These are phyloP conservation scores for Rhinella marina DNA, from an alignment of 2,797 vertebrate genomes.

Conservation along the genomic window DNA sequence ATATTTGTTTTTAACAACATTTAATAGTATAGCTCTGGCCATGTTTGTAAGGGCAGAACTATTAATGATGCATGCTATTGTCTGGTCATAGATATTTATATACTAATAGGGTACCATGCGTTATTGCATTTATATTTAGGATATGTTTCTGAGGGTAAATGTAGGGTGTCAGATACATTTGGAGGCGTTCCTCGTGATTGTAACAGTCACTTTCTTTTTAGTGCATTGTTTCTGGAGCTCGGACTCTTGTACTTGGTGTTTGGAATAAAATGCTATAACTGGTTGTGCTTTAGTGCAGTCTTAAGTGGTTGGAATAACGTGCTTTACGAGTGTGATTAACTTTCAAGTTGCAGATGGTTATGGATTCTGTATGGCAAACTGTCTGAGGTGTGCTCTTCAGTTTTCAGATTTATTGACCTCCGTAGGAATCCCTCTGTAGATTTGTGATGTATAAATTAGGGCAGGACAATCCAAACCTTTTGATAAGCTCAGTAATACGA, in stretches of 20 bases:
- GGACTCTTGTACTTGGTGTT: not conserved
- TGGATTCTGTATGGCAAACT: not conserved
- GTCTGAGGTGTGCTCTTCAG: not conserved
- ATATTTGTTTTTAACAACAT: conserved; percentile 30
- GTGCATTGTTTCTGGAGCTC: not conserved
- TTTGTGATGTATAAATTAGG: not conserved
- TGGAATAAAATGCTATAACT: not conserved
- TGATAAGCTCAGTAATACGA: not conserved
- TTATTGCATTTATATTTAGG: not conserved
- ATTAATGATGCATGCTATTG: conserved; percentile 43
- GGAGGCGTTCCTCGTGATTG: not conserved
- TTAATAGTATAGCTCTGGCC: not conserved
- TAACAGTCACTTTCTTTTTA: not conserved
- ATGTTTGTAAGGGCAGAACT: not conserved
- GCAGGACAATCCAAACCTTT: not conserved
- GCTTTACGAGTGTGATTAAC: not conserved
- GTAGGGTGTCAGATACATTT: not conserved
- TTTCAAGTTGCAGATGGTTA: not conserved
- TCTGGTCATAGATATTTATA: not conserved
- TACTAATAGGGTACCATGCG: conserved; percentile 25
- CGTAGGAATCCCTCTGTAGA: not conserved
- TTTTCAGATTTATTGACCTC: not conserved
- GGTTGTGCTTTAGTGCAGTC: not conserved
- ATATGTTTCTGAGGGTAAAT: not conserved
- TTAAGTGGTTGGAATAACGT: not conserved